A percentile compares a stretch with the other conserved stretches of the same genome.
These are phyloP conservation scores for Caracal caracal DNA, from an alignment of 2,113 vertebrate species.

Conservation along the genomic window DNA sequence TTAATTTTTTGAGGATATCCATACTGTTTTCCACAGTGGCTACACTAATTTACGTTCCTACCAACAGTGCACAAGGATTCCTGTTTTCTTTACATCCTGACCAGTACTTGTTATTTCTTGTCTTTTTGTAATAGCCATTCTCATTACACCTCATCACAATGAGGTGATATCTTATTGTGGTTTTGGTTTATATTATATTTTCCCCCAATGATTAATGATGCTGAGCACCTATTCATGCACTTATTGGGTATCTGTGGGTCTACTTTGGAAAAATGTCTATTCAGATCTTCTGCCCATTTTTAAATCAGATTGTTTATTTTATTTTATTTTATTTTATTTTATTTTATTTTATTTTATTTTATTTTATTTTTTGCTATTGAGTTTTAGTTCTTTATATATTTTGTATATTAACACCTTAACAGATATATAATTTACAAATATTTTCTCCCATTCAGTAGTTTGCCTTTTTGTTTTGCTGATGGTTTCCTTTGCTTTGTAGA, in stretches of 20 bases:
- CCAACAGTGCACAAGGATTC: neutral
- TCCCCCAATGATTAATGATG: neutral
- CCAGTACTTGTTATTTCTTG: neutral
- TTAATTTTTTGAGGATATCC: neutral
- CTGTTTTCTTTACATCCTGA: neutral
- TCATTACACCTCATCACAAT: no score
- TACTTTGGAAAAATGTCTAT: neutral
- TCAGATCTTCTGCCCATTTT: neutral
- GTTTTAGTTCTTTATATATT: neutral
- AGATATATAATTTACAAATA: no score
- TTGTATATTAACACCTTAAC: no score
- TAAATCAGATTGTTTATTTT: neutral
- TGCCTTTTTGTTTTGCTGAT: no score
- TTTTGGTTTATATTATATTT: neutral
- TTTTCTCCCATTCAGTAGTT: no score
- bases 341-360: neutral
- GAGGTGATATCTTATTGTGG: neutral
- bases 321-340: neutral
- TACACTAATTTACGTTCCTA: neutral
- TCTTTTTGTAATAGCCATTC: neutral
- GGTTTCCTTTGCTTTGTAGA: no score
- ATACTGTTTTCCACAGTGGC: neutral
- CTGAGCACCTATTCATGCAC: neutral
- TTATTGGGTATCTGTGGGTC: neutral
- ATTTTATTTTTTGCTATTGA: neutral